Conservation (phyloP, 2,113 vertebrate genomes). For the Micronycteris hirsuta region DNA sequence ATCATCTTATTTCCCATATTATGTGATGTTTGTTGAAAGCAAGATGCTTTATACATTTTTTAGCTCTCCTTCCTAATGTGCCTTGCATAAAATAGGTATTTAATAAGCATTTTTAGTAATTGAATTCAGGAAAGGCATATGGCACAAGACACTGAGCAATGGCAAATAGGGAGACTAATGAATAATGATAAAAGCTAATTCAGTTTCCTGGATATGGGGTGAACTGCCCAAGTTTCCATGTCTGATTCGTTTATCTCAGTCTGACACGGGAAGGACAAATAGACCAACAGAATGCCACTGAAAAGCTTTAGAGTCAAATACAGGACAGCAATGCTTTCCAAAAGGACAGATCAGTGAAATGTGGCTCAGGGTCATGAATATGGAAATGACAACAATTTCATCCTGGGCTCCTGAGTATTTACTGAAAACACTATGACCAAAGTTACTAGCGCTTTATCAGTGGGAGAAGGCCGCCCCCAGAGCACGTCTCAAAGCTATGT, state of each 20-base stretch:
- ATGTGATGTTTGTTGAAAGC: neutral
- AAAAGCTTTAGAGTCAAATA: neutral
- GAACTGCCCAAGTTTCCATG: neutral
- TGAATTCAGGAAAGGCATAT: neutral
- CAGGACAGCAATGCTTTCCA: neutral
- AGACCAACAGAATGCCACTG: neutral
- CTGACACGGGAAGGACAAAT: neutral
- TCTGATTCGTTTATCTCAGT: neutral
- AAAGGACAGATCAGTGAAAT: neutral
- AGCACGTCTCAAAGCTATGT: neutral
- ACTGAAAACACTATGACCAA: neutral
- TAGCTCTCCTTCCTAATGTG: too few relatives aligned
- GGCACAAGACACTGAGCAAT: neutral
- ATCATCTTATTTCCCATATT: neutral
- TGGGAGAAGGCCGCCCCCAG: neutral
- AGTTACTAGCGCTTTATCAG: neutral
- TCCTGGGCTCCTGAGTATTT: neutral
- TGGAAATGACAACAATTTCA: neutral
- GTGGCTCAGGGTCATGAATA: neutral
- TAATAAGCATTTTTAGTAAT: neutral
- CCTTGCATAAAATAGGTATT: neutral
- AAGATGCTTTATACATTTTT: neutral
- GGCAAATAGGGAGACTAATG: neutral
- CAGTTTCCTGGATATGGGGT: neutral
- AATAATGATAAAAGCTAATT: neutral